phyloP scores from a whole-genome alignment of 1,140 invertebrate species.

The Magallana gigas region DNA sequence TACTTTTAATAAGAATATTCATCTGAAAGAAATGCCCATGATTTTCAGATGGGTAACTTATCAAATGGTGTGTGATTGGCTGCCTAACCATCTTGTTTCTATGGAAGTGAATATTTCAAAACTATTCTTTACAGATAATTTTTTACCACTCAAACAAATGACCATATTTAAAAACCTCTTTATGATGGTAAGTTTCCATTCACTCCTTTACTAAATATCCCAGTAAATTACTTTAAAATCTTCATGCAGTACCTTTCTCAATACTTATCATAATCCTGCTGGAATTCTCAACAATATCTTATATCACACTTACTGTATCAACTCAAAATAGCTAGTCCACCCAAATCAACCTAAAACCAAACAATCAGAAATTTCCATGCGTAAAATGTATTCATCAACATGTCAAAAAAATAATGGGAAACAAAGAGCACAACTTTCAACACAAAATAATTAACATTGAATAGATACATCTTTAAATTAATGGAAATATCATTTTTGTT shows the following conservation, averaged over 20 bases:
- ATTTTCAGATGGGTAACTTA: constrained; percentile 22
- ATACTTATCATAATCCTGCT: not conserved
- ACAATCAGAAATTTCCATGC: too few species aligned
- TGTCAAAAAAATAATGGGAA: too few species aligned
- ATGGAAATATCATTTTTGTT: too few species aligned
- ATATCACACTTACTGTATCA: too few species aligned
- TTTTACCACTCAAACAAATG: not conserved
- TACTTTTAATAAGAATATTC: constrained; percentile 14
- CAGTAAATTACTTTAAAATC: not conserved
- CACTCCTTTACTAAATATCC: not conserved
- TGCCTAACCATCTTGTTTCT: not conserved
- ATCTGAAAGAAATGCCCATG: not conserved
- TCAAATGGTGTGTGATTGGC: not conserved
- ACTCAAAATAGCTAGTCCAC: too few species aligned
- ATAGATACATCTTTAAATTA: too few species aligned
- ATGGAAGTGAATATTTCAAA: not conserved
- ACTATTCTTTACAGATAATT: not conserved
- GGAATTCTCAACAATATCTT: not conserved
- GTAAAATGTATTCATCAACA: too few species aligned
- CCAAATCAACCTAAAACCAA: too few species aligned
- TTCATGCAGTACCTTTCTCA: not conserved
- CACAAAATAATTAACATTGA: too few species aligned
- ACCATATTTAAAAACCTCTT: constrained; percentile 18
- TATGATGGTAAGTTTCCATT: not conserved
- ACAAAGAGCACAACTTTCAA: too few species aligned